Base-by-base conservation (phyloP, 2,797 vertebrate genomes). In the Crocidura indochinensis region DNA sequence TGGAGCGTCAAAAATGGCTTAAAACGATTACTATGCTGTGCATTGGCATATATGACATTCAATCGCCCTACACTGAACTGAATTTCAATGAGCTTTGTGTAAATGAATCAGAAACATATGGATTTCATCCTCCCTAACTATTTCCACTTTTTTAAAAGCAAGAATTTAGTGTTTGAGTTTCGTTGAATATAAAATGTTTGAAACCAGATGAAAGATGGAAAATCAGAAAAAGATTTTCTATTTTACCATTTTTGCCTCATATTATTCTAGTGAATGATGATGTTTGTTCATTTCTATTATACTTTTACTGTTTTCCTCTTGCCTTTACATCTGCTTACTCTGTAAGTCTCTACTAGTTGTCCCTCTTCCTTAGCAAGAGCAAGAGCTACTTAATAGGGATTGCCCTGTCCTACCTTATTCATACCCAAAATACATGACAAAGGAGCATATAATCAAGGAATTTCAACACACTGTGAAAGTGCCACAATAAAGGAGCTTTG, bases 41-140 rank as follows among this genome's bases (percentile, higher is more conserved):
- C 89, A 64, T 75, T 91, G 88, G 79, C 88, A 90, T 92, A 93
- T 86, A 80, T 93, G 94, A 97, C 94, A 95, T 96, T 95, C 95
- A 94, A 46, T 93, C 49, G 3, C 88, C 94, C 95, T 96, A 47
- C 31, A 20, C 84, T 77, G 73, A 91, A 84, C 88, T 92, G 96
- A 93, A 96, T 96, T 96, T 95, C 96, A 95, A 94, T 95, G 94
- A 96, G 88, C 89, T 94, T 92, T 95, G 87, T 92, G 94, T 94
- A 95, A 96, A 95, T 88, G 95, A 93, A 92, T 94, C 60, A 87
- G 94, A 95, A 95, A 96, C 96, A 97, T 94, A 94, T 96, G 95
- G 93, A 94, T 94, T 95, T 94, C 87, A 93, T 91, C 65, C 84
- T 91, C 80, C 17, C 62, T 67, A 74, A 94, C 93, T 82, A 92